Evolutionary conservation across 2,797 vertebrate genomes (phyloP).

Genomic region (Rhinogobio ventralis): DNA sequence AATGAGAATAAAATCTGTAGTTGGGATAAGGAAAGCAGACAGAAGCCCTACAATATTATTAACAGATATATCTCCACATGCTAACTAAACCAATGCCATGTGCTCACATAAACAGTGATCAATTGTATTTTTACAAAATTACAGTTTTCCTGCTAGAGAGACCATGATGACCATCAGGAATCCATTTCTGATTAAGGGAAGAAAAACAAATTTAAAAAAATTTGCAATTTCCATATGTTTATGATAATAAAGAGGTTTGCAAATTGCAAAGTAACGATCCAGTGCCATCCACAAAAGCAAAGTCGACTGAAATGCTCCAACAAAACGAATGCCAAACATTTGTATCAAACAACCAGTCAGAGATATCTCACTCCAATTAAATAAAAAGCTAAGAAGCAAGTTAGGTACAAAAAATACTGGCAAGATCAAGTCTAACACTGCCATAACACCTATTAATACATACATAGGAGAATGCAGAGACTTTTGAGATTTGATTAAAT

Average conservation of each 20-base stretch:
- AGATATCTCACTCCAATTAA: slow-evolving; percentile 62
- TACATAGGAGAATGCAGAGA: slow-evolving; percentile 73
- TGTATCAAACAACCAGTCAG: slow-evolving; percentile 66
- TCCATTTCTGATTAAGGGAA: slow-evolving; percentile 57
- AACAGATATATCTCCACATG: too few species aligned
- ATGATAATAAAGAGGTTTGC: neutral
- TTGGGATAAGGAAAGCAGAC: neutral
- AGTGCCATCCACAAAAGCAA: slow-evolving; percentile 73
- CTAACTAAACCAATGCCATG: neutral
- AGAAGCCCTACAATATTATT: too few species aligned
- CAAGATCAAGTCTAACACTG: slow-evolving; percentile 60
- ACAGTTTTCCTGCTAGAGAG: slow-evolving; percentile 42
- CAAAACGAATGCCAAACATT: slow-evolving; percentile 70
- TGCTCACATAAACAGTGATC: neutral
- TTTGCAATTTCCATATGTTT: neutral
- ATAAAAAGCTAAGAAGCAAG: slow-evolving; percentile 64
- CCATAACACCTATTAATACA: slow-evolving; percentile 67
- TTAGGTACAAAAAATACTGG: slow-evolving; percentile 66
- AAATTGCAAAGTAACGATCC: slow-evolving; percentile 57
- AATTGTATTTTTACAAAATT: slow-evolving; percentile 58
- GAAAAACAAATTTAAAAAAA: slow-evolving; percentile 34
- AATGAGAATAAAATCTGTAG: neutral
- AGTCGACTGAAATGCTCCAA: slow-evolving; percentile 69
- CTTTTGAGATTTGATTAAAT: slow-evolving; percentile 55
- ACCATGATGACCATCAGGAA: neutral